These are phyloP conservation scores for Prochilodus magdalenae DNA, from an alignment of 2,113 vertebrate genomes.

Conservation along the genomic window DNA sequence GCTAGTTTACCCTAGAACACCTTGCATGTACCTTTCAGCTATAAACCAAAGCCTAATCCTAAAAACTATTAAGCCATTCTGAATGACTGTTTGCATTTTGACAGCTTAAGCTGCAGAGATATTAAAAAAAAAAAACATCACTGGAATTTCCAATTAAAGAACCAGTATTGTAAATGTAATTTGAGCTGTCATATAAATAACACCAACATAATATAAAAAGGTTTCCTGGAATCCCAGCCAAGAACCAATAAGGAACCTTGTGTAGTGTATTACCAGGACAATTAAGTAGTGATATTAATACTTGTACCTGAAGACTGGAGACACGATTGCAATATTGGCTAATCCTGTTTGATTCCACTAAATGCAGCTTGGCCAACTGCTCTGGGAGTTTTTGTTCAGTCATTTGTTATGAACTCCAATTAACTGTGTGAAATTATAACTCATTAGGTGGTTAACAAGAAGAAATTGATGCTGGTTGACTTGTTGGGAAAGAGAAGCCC, in stretches of 20 bases:
- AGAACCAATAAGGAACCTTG: background rate
- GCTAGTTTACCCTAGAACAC: no score
- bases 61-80: no score
- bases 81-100: no score
- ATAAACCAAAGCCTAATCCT: no score
- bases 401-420: constrained; percentile 5
- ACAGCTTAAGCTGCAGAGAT: no score
- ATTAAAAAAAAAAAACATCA: no score
- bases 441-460: background rate
- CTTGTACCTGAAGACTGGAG: background rate
- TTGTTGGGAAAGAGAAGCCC: background rate
- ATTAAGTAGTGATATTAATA: background rate
- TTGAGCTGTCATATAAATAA: no score
- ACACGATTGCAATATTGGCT: background rate
- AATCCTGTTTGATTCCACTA: background rate
- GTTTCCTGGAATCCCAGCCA: no score
- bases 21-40: no score
- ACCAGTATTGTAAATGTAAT: no score
- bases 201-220: no score
- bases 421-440: background rate
- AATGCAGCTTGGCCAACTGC: background rate
- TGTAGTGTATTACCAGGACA: background rate
- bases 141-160: no score
- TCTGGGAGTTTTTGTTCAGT: background rate
- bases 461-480: background rate